Base-by-base conservation (phyloP, 2,797 vertebrate genomes). In the Sebastes hubbsi region DNA sequence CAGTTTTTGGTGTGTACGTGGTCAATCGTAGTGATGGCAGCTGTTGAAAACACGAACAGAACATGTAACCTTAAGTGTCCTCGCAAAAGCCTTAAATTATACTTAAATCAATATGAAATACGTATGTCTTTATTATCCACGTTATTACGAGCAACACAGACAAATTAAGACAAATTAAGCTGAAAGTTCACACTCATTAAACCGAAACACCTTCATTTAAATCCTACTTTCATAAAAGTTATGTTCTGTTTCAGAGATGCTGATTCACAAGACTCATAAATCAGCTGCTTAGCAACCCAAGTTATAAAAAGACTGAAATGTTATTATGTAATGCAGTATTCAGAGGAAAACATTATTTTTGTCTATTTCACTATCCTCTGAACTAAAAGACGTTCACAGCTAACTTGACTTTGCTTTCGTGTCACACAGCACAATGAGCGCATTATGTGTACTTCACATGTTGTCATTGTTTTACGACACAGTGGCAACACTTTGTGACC, bases 301-400 rank as follows among this genome's bases (percentile, higher is more conserved):
- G 8, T 46, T 16, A 8, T 1, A 29, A 7, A 38, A 2, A 52
- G 0, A 52, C 4, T 27, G 5, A 6, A 12, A 16, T 8, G 16
- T 52, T 6, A 4, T 7, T 18, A 18, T 22, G 2, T 9, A 18
- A 52, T 5, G 24, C 13, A 2, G 32, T 20, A 29, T 5, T 42
- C 0, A 9, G 22, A 34, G 16, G 1, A 1, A n/a, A 8, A 58
- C 1, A 5, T 16, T 5, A 9, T 58, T 6, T 20, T 11, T 2
- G 12, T 11, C 42, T 8, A 20, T 73, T 24, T 58, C 7, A 20
- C n/a, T 6, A 6, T 38, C 29, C 14, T 36, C 30, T 38, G 30
- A 25, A 24, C 4, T 18, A 3, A 24, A 32, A 38, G 1, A 55
- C 10, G 11, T 6, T 22, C 27, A 0, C 6, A 42, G 10, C 5